Evolutionary conservation across 2,113 vertebrate species (phyloP), one percentile per base, ranked within the genome.

Genomic region (Scopus umbretta): DNA sequence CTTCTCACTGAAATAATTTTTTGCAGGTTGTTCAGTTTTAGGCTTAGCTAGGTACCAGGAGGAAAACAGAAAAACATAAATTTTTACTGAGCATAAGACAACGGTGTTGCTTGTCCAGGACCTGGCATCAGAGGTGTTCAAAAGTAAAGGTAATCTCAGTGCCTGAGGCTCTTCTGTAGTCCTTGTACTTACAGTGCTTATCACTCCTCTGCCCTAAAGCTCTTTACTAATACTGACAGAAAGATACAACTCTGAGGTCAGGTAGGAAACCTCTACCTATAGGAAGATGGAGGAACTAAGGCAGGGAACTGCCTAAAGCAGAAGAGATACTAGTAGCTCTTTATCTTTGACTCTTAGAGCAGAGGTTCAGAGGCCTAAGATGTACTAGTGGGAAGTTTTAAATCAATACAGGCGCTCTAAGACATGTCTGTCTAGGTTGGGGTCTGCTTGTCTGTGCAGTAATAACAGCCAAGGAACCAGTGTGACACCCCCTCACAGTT

Each of bases 331-430:
- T 2, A 0, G 36, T 26, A 73, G 32, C 59, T 83, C 36, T 45
- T 13, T 66, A 17, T 55, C 47, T 86, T 76, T 61, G 42, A 25
- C 5, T 21, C 56, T 20, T 11, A 49, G 38, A 61, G 70, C 36
- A 40, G 6, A 78, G 30, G 4, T 58, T 52, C 73, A 53, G 7
- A 74, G 53, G 38, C 62, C 21, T 12, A 6, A n/a, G 52, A 49
- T 55, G 43, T 6, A 1, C 19, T 8, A 11, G 49, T 19, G n/a
- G 42, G 61, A 63, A 13, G 32, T 42, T 43, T 70, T 43, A 4
- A 12, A 45, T 62, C 3, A 0, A 14, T 62, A 13, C 8, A 6
- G 9, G 0, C 47, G 32, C 16, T 16, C 13, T 3, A 3, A 45
- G 32, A 2, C 21, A 13, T 0, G 5, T 47, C 21, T 13, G 30